A percentile compares a stretch with the other conserved stretches of the same genome.
Evolutionary conservation across 2,113 vertebrate genomes (phyloP).

Genomic region (Oryzias melastigma): DNA sequence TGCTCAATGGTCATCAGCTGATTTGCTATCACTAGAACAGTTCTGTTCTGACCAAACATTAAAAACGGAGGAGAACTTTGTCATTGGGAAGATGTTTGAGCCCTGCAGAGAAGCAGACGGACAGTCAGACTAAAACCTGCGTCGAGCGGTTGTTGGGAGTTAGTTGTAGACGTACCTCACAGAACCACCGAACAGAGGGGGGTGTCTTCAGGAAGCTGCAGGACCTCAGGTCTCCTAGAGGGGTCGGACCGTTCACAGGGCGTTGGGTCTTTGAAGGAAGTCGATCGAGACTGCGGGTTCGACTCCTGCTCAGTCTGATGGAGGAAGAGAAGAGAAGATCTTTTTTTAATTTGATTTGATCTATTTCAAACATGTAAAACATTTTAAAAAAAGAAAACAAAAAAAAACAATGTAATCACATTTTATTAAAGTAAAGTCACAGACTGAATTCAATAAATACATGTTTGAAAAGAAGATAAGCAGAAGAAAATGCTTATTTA

Average conservation of each 20-base stretch:
- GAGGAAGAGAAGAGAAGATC: slow-evolving; percentile 54
- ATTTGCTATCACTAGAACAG: slow-evolving; percentile 76
- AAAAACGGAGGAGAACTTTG: slow-evolving; percentile 78
- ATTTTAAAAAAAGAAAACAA: too few relatives aligned
- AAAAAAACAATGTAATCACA: too few relatives aligned
- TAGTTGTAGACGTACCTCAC: not conserved
- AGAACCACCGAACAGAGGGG: slow-evolving; percentile 76
- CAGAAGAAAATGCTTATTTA: too few relatives aligned
- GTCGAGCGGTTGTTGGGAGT: not conserved
- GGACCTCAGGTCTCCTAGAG: not conserved
- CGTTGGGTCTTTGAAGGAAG: slow-evolving; percentile 6
- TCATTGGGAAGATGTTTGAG: slow-evolving; percentile 76
- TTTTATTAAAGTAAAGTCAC: too few relatives aligned
- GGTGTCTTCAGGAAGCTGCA: slow-evolving; percentile 71
- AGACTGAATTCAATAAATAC: too few relatives aligned
- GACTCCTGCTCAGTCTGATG: slow-evolving; percentile 77
- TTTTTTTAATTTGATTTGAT: too few relatives aligned
- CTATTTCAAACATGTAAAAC: too few relatives aligned
- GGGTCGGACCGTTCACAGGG: not conserved
- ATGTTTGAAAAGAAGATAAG: too few relatives aligned
- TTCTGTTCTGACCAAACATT: slow-evolving; percentile 72
- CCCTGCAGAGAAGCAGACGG: slow-evolving; percentile 69
- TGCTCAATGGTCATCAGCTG: slow-evolving; percentile 43
- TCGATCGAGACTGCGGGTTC: slow-evolving; percentile 84
- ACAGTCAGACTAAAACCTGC: not conserved